Evolutionary conservation across 2,113 vertebrate genomes (phyloP), one percentile per base, ranked within the genome.

Genomic region (Microcebus tavaratra): DNA sequence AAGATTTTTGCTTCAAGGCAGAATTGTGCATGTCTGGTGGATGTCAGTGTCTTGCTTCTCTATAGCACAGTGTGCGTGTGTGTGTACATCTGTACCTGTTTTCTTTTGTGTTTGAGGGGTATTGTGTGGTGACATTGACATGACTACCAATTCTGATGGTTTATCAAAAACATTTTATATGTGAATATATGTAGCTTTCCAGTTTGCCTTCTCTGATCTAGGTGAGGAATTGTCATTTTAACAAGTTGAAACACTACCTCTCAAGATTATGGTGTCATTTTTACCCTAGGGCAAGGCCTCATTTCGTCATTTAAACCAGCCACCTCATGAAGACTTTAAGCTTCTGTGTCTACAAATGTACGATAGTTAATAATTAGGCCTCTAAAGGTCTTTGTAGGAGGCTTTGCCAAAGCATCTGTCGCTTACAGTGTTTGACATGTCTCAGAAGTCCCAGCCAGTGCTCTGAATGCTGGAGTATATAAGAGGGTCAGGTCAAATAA

Each of bases 221-320:
- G n/a, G 21, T 61, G 57, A 96, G 18, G 48, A 89, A 53, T 45
- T 76, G 53, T 95, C 78, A 45, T 93, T 63, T 90, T 87, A 89
- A 86, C 67, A 91, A 68, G 70, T 68, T 91, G 86, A 93, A 91
- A 90, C 21, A 45, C 36, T 39, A 73, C 57, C 81, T 94, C 85
- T 96, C 75, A 96, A 95, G 88, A 90, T 83, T 15, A 57, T 89
- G 83, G n/a, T 96, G 61, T 89, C 87, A 59, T 92, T 92, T 91
- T 90, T 68, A 89, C 63, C 39, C 57, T 84, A 0, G 23, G 36
- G 34, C 89, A 83, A 63, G n/a, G 55, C 61, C 36, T 88, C 25
- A 39, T 81, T 93, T 91, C 81, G 91, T 95, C 82, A 61, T 90
- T 96, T 96, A 94, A 94, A 76, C 25, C 90, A 84, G 63, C 55